Percentiles rank a stretch among this genome's conserved stretches.
Conservation (phyloP, 2,797 vertebrate genomes). For the Schizothorax lantsangensis region DNA sequence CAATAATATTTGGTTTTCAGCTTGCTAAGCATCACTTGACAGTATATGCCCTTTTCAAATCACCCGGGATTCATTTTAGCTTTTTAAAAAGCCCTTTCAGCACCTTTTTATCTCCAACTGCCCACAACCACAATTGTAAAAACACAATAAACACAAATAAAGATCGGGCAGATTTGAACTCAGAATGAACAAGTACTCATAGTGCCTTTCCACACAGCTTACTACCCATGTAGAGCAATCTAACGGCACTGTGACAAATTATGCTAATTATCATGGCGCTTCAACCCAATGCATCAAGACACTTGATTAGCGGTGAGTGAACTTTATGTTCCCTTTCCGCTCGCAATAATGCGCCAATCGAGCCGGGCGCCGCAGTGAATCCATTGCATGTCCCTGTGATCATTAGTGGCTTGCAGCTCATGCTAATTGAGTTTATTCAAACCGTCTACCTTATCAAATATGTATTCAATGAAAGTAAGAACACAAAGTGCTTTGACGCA, state of each 20-base stretch:
- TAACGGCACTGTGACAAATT: constrained; percentile 15
- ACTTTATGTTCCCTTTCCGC: constrained; percentile 43
- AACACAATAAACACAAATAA: constrained; percentile 8
- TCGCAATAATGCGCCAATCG: constrained; percentile 29
- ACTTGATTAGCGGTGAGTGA: constrained; percentile 39
- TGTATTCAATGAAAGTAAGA: constrained; percentile 31
- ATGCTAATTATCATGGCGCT: constrained; percentile 49
- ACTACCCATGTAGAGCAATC: constrained; percentile 3
- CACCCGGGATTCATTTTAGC: not conserved
- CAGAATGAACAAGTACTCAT: not conserved
- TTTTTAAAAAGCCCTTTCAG: not conserved
- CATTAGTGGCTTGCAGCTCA: constrained; percentile 44
- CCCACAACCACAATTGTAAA: constrained; percentile 23
- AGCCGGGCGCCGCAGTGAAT: not conserved
- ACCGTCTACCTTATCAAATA: constrained; percentile 43
- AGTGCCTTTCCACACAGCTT: not conserved
- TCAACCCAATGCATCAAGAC: constrained; percentile 46
- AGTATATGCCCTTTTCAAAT: not conserved
- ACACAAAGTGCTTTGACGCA: not conserved
- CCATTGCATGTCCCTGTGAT: constrained; percentile 21
- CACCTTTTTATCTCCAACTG: not conserved
- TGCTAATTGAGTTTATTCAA: constrained; percentile 35
- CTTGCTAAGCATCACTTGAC: constrained; percentile 24
- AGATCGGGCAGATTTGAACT: not conserved
- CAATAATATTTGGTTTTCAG: constrained; percentile 19